Evolutionary conservation across 2,797 vertebrate genomes (phyloP).

Genomic region (Peromyscus eremicus): DNA sequence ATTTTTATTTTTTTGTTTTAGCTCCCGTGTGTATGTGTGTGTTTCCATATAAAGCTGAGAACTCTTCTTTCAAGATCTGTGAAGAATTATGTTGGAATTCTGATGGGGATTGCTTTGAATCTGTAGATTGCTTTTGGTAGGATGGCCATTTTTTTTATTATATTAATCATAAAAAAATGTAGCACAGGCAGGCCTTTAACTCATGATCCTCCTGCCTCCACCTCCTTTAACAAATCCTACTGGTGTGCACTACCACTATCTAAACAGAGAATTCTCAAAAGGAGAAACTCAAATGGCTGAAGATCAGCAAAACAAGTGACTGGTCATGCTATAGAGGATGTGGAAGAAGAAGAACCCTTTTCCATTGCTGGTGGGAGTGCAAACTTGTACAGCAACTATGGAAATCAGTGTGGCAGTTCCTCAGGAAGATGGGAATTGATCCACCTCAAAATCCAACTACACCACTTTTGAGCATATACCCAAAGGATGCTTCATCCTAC

Average conservation of each 20-base stretch:
- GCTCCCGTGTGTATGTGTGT: too few species aligned
- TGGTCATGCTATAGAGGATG: not conserved
- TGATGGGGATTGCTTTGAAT: not conserved
- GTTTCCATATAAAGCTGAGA: too few species aligned
- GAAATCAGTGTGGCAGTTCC: not conserved
- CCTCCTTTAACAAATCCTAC: not conserved
- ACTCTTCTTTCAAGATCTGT: too few species aligned
- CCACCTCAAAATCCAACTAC: not conserved
- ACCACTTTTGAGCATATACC: not conserved
- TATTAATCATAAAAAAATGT: not conserved
- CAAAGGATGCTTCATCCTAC: not conserved
- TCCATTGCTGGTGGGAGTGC: not conserved
- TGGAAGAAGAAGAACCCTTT: not conserved
- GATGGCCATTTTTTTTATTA: not conserved
- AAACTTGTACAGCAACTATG: not conserved
- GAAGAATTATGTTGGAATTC: too few species aligned
- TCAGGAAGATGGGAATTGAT: not conserved
- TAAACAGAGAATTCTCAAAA: not conserved
- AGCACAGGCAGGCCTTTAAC: not conserved
- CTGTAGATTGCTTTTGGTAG: not conserved
- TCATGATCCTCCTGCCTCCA: not conserved
- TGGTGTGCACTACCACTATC: not conserved
- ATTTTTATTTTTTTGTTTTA: too few species aligned
- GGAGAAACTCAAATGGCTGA: not conserved
- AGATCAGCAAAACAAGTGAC: not conserved